A percentile compares a stretch with the other conserved stretches of the same genome.
phyloP scores from a whole-genome alignment of 2,797 vertebrate genomes.

The Atherinosoma microstoma region DNA sequence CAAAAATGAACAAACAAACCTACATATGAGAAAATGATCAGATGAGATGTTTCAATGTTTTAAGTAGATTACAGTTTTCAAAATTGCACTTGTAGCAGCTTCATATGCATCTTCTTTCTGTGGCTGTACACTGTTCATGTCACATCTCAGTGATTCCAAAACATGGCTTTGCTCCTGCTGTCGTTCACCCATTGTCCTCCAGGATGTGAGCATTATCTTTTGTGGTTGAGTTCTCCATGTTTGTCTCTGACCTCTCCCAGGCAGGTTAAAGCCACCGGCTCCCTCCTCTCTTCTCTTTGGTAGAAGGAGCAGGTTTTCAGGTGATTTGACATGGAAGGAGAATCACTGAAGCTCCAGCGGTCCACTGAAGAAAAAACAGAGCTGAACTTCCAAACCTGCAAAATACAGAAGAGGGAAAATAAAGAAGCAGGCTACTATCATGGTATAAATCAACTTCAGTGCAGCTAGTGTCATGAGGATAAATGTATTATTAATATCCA shows the following conservation, averaged over 20 bases:
- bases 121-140: conserved; percentile 5
- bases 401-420: conserved; percentile 39
- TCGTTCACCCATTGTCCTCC: conserved; percentile 33
- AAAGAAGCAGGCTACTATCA: conserved; percentile 30
- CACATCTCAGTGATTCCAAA: conserved; percentile 29
- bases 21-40: neutral
- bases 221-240: conserved; percentile 60
- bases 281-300: conserved; percentile 80
- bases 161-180: conserved; percentile 5
- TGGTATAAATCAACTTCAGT: conserved; percentile 10
- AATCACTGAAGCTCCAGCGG: conserved; percentile 85
- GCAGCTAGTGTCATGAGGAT: conserved; percentile 3
- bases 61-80: neutral
- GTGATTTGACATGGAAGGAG: conserved; percentile 90
- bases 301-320: conserved; percentile 92
- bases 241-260: conserved; percentile 79
- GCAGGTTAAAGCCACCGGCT: conserved; percentile 87
- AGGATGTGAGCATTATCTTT: conserved; percentile 35
- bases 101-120: neutral
- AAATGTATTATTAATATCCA: conserved; percentile 39
- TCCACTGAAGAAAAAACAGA: conserved; percentile 90
- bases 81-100: neutral
- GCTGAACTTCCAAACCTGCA: conserved; percentile 95
- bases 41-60: neutral
- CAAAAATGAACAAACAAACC: neutral